A percentile compares a stretch with the other conserved stretches of the same genome.
Evolutionary conservation across 2,113 vertebrate genomes (phyloP).

Genomic region (Hiodon alosoides): DNA sequence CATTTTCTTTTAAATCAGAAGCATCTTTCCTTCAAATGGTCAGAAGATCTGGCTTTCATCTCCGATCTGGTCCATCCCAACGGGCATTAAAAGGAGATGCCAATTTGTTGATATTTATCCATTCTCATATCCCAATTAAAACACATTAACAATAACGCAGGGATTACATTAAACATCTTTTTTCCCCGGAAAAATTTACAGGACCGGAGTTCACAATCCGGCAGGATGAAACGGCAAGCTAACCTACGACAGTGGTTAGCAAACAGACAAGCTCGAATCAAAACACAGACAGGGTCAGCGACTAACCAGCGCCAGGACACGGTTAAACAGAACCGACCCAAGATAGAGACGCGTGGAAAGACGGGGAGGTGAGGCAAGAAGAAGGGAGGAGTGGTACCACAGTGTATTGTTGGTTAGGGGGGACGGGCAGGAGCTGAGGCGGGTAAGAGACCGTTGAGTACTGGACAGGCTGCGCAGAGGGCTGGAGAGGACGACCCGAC

Average conservation of each 20-base stretch:
- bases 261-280: too few relatives aligned
- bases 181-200: too few relatives aligned
- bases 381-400: slow-evolving; percentile 68
- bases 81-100: background rate
- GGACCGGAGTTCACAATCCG: too few relatives aligned
- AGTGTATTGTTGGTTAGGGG: slow-evolving; percentile 66
- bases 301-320: too few relatives aligned
- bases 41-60: background rate
- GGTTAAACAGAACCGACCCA: too few relatives aligned
- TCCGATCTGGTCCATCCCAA: background rate
- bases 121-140: background rate
- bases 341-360: background rate
- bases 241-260: too few relatives aligned
- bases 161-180: too few relatives aligned
- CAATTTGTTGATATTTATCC: background rate
- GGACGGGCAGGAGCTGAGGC: slow-evolving; percentile 42
- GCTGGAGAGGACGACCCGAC: slow-evolving; percentile 72
- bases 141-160: too few relatives aligned
- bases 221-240: too few relatives aligned
- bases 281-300: too few relatives aligned
- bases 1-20: background rate
- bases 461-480: slow-evolving; percentile 74
- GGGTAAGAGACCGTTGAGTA: slow-evolving; percentile 74
- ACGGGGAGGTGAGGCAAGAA: slow-evolving; percentile 31
- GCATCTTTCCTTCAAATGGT: background rate